Evolutionary conservation across 2,797 vertebrate genomes (phyloP).

Genomic region (Esox masquinongy): DNA sequence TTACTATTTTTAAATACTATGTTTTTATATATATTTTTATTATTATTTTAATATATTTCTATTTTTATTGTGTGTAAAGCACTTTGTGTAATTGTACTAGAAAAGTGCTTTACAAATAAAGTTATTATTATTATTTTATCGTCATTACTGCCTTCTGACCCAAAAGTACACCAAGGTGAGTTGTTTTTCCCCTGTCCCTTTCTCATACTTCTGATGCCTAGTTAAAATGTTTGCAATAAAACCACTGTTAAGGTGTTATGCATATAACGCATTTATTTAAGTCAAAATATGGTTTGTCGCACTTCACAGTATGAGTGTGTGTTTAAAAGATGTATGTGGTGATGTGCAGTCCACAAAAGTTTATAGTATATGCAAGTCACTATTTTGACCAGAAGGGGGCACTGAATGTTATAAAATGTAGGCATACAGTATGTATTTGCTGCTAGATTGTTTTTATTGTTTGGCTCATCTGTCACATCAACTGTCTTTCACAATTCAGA

Average conservation of each 20-base stretch:
- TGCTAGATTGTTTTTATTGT: no score
- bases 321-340: not conserved
- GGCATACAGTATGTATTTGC: not conserved
- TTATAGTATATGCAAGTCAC: not conserved
- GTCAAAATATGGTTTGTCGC: no score
- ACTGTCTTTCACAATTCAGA: no score
- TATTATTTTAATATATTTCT: no score
- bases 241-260: not conserved
- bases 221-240: not conserved
- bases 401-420: not conserved
- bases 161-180: not conserved
- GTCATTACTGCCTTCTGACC: slow-evolving; percentile 18
- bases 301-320: not conserved
- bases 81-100: no score
- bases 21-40: no score
- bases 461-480: no score
- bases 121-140: no score
- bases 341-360: not conserved
- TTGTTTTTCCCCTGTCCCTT: not conserved
- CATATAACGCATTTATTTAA: not conserved
- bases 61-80: no score
- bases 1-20: no score
- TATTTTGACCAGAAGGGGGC: slow-evolving; percentile 56
- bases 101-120: no score
- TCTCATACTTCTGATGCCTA: slow-evolving; percentile 19